Evolutionary conservation across 2,797 vertebrate species (phyloP).

Genomic region (Hoplostethus atlanticus): DNA sequence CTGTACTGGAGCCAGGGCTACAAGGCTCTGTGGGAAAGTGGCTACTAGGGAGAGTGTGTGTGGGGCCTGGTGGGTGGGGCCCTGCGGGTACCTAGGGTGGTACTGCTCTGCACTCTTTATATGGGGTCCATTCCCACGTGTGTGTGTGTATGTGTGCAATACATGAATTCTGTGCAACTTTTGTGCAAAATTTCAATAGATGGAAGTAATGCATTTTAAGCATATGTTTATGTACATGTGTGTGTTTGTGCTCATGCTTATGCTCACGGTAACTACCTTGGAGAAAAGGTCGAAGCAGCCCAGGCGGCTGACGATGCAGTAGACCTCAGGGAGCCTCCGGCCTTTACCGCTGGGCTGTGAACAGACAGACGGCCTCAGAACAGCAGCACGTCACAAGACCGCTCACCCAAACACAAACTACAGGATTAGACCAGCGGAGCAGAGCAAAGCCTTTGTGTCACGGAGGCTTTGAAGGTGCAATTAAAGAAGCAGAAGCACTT

Average conservation of each 20-base stretch:
- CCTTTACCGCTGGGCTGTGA: conserved; percentile 92
- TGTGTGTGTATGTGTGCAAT: conserved; percentile 17
- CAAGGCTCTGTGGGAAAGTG: conserved; percentile 47
- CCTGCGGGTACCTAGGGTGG: conserved; percentile 46
- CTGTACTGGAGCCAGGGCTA: conserved; percentile 47
- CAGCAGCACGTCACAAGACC: conserved; percentile 49
- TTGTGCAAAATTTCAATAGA: neutral
- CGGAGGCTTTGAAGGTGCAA: conserved; percentile 18
- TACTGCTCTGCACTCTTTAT: conserved; percentile 15
- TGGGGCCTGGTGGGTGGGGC: conserved; percentile 49
- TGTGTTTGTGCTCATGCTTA: conserved; percentile 10
- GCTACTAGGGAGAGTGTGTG: conserved; percentile 1
- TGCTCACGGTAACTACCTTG: conserved; percentile 86
- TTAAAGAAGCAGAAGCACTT: neutral
- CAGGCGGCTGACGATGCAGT: conserved; percentile 97
- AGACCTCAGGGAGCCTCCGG: conserved; percentile 95
- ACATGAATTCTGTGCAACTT: neutral
- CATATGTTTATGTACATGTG: neutral
- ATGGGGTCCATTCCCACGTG: neutral
- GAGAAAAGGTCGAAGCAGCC: conserved; percentile 99
- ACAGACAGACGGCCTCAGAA: conserved; percentile 50
- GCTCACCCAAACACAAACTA: conserved; percentile 36
- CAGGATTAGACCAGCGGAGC: conserved; percentile 45
- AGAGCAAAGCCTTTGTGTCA: conserved; percentile 46
- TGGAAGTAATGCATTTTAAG: neutral